Evolutionary conservation across 37 sponge, comb jelly and placozoan species (phyloP), one percentile per base, ranked within the genome.

Genomic region (Cliona cf. orientalis): DNA sequence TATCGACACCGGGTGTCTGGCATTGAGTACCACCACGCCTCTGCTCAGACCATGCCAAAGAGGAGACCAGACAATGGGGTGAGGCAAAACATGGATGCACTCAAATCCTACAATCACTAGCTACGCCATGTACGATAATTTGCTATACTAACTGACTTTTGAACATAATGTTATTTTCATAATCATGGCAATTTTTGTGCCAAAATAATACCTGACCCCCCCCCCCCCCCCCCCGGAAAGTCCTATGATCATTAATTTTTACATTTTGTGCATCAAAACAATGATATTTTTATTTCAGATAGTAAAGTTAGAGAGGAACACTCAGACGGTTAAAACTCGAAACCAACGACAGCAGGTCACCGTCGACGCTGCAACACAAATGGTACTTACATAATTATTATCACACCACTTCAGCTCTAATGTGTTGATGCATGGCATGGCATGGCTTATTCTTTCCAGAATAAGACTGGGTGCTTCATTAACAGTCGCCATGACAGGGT

Each of bases 311-410:
- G 72, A 92, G 55, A 66, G 98, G 23, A 93, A 97, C 39, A 90
- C 95, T 19, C 98, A 97, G 90, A 97, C 98, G 0, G 87, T 94
- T 33, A 14, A 69, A 4, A 72, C 86, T 3, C 71, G 61, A 38
- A 91, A 97, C 85, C 82, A 57, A 29, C 22, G 21, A 5, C 93
- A 95, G 62, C 98, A 97, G 42, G 94, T 92, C 3, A 80, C 40
- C 32, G 60, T 68, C 42, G 93, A 95, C 77, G 92, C 96, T 6
- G 86, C 93, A 19, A 97, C 98, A 44, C 98, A 97, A 57, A 97
- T 97, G 98, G 91, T 94, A 25, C 46, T 79, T 72, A 0, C 23
- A 57, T 79, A 40, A 56, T 36, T 45, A 23, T 65, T 17, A 46
- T 49, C 9, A 31, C 22, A 70, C 39, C n/a, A 31, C 14, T 28